Evolutionary conservation across 2,113 vertebrate genomes (phyloP), one percentile per base, ranked within the genome.

Genomic region (Callipepla californica): DNA sequence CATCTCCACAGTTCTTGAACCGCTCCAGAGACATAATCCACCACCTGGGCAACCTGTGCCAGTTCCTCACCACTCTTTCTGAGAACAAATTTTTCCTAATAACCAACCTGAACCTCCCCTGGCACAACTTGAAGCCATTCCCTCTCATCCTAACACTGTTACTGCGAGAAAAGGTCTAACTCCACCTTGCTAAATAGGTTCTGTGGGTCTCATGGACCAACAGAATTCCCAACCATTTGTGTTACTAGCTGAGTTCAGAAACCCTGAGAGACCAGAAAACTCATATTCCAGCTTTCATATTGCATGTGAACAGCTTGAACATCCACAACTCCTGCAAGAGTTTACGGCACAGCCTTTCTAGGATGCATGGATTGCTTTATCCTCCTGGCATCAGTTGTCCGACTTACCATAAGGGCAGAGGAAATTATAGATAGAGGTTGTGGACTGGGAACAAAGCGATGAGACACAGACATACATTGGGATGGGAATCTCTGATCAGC

Each of bases 341-440:
- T 76, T 87, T 57, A 50, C 38, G 23, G 50, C n/a, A 85, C 40
- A 82, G 50, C 50, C 88, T 90, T 93, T 90, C 76, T 83, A 94
- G 68, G 57, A 92, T 80, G 25, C 30, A 22, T 47, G 47, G 19
- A 63, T 77, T 61, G 25, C 34, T 78, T 90, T 92, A 78, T 85
- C 85, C 93, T 92, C 68, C 65, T n/a, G 59, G 32, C 8, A 57
- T 32, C 2, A 4, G 57, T 77, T 80, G 73, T 20, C 38, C 88
- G 65, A 63, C 32, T 30, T 38, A 22, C 44, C 59, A 44, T 67
- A 74, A 93, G 11, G 63, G 45, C 55, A 77, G 68, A 83, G 79
- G 80, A 93, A 85, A 74, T 40, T 13, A 40, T 66, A 32, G 67
- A 77, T 47, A 83, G 51, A 74, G 9, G 47, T 62, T 90, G 68